These are phyloP conservation scores for Agrotis exclamationis DNA, from an alignment of 2,888 invertebrate species.

Conservation along the genomic window DNA sequence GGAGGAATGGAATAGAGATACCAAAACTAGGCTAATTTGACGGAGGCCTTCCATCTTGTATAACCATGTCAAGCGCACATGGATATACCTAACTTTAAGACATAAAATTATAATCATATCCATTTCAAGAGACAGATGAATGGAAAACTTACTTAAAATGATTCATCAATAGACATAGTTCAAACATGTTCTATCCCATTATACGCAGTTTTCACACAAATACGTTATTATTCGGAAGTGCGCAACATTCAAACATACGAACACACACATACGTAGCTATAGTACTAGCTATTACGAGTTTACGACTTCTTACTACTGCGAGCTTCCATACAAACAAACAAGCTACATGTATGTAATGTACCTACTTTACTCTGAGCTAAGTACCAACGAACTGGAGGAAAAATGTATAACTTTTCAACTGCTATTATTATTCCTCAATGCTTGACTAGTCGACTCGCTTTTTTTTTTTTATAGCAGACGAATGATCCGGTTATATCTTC, in stretches of 20 bases:
- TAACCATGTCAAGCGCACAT: constrained; percentile 38
- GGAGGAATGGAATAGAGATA: constrained; percentile 49
- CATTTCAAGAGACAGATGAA: constrained; percentile 27
- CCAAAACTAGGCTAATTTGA: constrained; percentile 56
- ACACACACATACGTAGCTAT: constrained; percentile 29
- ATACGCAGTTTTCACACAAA: constrained; percentile 64
- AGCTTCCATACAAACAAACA: constrained; percentile 50
- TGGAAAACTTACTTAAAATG: constrained; percentile 52
- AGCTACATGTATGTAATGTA: constrained; percentile 21
- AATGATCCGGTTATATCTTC: not conserved
- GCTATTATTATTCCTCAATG: constrained; percentile 14
- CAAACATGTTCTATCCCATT: constrained; percentile 50
- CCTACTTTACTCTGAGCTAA: constrained; percentile 4
- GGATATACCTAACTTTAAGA: constrained; percentile 26
- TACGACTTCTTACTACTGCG: constrained; percentile 52
- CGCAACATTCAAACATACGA: constrained; percentile 26
- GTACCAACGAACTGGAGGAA: constrained; percentile 11
- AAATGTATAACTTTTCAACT: constrained; percentile 21
- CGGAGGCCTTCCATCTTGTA: constrained; percentile 46
- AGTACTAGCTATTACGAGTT: constrained; percentile 46
- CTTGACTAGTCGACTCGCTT: too few relatives aligned
- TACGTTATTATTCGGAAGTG: constrained; percentile 61
- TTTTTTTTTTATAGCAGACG: too few relatives aligned
- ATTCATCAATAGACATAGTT: constrained; percentile 45
- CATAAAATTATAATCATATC: constrained; percentile 16